Evolutionary conservation across 2,888 invertebrate species (phyloP), one percentile per base, ranked within the genome.

Genomic region (Hyppa rectilinea): DNA sequence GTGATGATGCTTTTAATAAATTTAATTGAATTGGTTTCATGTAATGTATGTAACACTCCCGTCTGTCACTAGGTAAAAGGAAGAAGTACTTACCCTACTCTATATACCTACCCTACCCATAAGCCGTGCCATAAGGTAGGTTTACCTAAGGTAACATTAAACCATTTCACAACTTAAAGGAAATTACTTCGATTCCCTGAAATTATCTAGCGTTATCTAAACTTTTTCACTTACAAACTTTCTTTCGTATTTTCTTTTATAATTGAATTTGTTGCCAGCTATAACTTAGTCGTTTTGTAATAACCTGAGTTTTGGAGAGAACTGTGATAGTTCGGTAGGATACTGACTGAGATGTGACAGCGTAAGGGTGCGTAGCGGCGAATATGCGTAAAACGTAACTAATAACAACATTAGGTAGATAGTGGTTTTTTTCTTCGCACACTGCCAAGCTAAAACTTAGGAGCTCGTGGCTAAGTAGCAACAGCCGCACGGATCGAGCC

Each of bases 201-300:
- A 73, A 80, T 75, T 69, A 83, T 82, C 69, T 78, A 62, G 73
- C 69, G 84, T 63, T 75, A 82, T 82, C 70, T 62, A 53, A 83
- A 83, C 84, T 84, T 84, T 84, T 84, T 83, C 84, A 82, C 77
- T 82, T 84, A 80, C 14, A 75, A 80, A 83, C 61, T 84, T 84
- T 71, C 34, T 67, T 59, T 62, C 14, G 64, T 76, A 76, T 81
- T 81, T 81, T 64, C 67, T 72, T 59, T 75, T 75, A 75, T 82
- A 84, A 82, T 84, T 82, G 82, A 80, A 77, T 84, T 83, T 82
- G 76, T 82, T 75, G n/a, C 61, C 50, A 75, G 64, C n/a, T 45
- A 40, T 73, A 81, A 75, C 69, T 82, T 71, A 75, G 55, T 58
- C 26, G n/a, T 68, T 72, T 65, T 71, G 56, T 56, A 66, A 62